These are phyloP conservation scores for Echinarachnius parma DNA, from an alignment of 53 echinoderm and acorn worm species.

Conservation along the genomic window DNA sequence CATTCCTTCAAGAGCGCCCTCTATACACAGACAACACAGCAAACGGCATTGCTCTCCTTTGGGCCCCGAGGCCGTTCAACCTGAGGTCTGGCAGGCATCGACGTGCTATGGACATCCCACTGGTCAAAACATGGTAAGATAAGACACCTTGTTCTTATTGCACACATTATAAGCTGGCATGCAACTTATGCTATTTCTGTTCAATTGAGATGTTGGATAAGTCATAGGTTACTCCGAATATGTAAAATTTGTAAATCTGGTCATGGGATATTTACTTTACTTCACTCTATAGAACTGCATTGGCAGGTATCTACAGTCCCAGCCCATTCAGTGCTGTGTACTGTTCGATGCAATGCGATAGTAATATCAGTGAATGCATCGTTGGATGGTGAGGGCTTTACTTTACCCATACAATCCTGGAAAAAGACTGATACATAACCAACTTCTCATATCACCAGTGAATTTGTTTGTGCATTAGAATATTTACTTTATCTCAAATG, in stretches of 20 bases:
- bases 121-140: slow-evolving; percentile 84
- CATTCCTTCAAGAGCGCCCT: slow-evolving; percentile 93
- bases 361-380: slow-evolving; percentile 52
- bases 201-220: too few relatives aligned
- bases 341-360: slow-evolving; percentile 70
- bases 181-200: too few relatives aligned
- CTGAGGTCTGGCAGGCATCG: slow-evolving; percentile 89
- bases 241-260: too few relatives aligned
- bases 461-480: too few relatives aligned
- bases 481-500: too few relatives aligned
- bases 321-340: slow-evolving; percentile 48
- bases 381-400: slow-evolving; percentile 39
- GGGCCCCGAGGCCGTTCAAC: slow-evolving; percentile 96
- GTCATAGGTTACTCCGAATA: too few relatives aligned
- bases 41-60: slow-evolving; percentile 91
- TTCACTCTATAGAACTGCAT: too few relatives aligned
- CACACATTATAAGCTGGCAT: too few relatives aligned
- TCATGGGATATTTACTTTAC: too few relatives aligned
- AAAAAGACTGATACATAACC: slow-evolving; percentile 28
- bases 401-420: slow-evolving; percentile 15
- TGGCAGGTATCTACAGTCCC: slow-evolving; percentile 67
- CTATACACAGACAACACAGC: slow-evolving; percentile 98
- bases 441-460: too few relatives aligned
- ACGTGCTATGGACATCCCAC: slow-evolving; percentile 87
- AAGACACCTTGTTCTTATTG: too few relatives aligned